Conservation (phyloP, 2,113 vertebrate species). For the Mormoops blainvillei region DNA sequence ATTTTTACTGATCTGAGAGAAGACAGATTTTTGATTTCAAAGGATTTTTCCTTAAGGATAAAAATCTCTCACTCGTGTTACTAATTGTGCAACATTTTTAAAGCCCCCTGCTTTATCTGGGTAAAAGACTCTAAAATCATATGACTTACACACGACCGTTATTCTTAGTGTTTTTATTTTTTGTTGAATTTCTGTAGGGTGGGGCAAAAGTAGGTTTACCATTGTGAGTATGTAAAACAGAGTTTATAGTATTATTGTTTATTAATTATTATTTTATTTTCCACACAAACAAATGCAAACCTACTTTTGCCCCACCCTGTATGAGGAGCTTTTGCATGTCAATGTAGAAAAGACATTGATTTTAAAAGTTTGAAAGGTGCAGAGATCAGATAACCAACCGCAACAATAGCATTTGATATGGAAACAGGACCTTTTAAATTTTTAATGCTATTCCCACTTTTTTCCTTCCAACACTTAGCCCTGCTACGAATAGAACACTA, state of each 20-base stretch:
- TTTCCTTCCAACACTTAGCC: background rate
- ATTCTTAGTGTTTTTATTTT: background rate
- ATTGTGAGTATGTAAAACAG: background rate
- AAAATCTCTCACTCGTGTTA: background rate
- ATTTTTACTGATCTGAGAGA: background rate
- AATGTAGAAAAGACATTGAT: background rate
- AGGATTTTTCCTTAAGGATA: background rate
- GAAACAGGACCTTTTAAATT: background rate
- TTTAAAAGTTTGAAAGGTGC: conserved; percentile 22
- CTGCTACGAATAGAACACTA: background rate
- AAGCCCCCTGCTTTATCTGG: background rate
- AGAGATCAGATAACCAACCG: background rate
- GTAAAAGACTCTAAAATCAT: background rate
- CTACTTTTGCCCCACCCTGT: background rate
- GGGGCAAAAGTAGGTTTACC: background rate
- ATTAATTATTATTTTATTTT: no score
- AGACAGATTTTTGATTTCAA: background rate
- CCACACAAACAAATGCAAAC: background rate
- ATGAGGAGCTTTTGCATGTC: background rate
- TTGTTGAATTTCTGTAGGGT: background rate
- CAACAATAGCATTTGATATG: background rate
- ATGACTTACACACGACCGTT: background rate
- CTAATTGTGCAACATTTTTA: background rate
- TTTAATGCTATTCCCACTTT: background rate
- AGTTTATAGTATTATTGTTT: no score